A percentile compares a stretch with the other conserved stretches of the same genome.
Conservation (phyloP, 2,888 invertebrate genomes). For the Scelioninae gen. 1 region DNA sequence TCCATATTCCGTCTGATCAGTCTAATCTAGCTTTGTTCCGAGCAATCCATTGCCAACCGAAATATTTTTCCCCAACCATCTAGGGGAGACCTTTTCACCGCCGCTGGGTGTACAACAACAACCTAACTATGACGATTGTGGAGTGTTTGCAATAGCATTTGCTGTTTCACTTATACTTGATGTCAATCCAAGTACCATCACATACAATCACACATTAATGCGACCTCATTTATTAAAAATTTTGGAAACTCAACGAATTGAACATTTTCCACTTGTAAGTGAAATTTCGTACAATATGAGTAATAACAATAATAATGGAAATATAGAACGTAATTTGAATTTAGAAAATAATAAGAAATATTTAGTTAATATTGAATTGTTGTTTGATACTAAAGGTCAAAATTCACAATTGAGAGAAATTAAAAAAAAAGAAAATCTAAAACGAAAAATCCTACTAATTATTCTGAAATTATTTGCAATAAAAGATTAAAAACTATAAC, state of each 20-base stretch:
- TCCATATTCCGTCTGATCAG: no score
- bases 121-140: constrained; percentile 5
- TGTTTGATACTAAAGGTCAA: constrained; percentile 7
- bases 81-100: no score
- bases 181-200: neutral
- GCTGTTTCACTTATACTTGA: constrained; percentile 5
- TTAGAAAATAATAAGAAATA: neutral
- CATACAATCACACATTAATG: constrained; percentile 9
- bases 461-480: neutral
- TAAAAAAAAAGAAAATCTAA: constrained; percentile 2
- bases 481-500: constrained; percentile 8
- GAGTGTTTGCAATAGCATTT: constrained; percentile 18
- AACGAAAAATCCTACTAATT: constrained; percentile 1
- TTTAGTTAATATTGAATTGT: constrained; percentile 4
- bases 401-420: constrained; percentile 5
- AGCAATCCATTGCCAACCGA: no score
- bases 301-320: neutral
- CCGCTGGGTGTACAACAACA: no score
- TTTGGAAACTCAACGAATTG: constrained; percentile 1
- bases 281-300: constrained; percentile 1
- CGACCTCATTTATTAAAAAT: constrained; percentile 17
- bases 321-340: constrained; percentile 9
- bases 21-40: no score
- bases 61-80: no score
- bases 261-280: constrained; percentile 21